A percentile compares a stretch with the other conserved stretches of the same genome.
These are phyloP conservation scores for Apamea epomidion DNA, from an alignment of 2,888 invertebrate species.

Conservation along the genomic window DNA sequence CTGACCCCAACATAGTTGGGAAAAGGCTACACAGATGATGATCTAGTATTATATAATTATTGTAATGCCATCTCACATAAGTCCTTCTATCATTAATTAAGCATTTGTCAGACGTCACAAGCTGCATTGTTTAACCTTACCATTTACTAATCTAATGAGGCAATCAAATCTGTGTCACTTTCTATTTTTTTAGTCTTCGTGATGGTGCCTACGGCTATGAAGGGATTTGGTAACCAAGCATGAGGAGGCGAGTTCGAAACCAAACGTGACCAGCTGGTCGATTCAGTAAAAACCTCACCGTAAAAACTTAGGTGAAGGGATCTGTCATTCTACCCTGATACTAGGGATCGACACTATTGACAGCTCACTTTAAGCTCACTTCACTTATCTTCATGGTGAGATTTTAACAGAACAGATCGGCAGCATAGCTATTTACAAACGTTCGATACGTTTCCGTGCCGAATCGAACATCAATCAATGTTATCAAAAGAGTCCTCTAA, in stretches of 20 bases:
- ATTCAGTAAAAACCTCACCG: no score
- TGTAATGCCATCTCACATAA: not conserved
- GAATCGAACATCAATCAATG: not conserved
- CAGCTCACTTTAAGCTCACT: no score
- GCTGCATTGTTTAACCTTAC: constrained; percentile 50
- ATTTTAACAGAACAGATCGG: no score
- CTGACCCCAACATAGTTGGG: no score
- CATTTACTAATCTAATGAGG: constrained; percentile 34
- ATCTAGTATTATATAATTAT: not conserved
- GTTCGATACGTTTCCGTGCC: not conserved
- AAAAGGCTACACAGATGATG: no score
- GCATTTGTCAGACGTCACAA: constrained; percentile 3
- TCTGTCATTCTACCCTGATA: no score
- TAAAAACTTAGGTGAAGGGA: no score
- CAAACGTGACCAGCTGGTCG: not conserved
- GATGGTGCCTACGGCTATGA: not conserved
- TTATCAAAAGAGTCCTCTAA: no score
- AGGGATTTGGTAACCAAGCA: not conserved
- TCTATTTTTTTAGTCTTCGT: constrained; percentile 16
- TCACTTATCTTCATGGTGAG: no score
- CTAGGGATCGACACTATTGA: no score
- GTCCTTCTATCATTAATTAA: not conserved
- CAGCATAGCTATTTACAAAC: not conserved
- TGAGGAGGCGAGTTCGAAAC: not conserved
- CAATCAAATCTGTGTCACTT: constrained; percentile 32